A percentile compares a stretch with the other conserved stretches of the same genome.
These are phyloP conservation scores for Drosophila sulfurigaster DNA, from an alignment of 1,140 invertebrate species.

Conservation along the genomic window DNA sequence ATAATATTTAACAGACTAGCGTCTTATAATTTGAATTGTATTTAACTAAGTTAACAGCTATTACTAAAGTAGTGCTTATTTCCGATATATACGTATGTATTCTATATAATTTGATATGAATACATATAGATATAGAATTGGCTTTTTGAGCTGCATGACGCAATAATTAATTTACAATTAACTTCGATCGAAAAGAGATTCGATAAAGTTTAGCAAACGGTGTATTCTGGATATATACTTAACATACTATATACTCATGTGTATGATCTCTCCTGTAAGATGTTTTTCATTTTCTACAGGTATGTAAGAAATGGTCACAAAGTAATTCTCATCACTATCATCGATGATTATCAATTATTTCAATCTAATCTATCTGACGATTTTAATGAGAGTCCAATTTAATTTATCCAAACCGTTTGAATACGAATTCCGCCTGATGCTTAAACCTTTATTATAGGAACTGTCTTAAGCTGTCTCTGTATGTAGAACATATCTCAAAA, in stretches of 20 bases:
- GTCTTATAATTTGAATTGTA: background rate
- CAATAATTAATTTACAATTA: background rate
- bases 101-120: no score
- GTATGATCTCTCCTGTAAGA: slow-evolving; percentile 19
- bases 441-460: no score
- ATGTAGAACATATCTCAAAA: no score
- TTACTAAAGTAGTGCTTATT: background rate
- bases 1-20: background rate
- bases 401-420: background rate
- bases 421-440: background rate
- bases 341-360: background rate
- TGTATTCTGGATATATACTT: slow-evolving; percentile 14
- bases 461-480: no score
- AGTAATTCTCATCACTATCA: slow-evolving; percentile 18
- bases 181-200: background rate
- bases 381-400: background rate
- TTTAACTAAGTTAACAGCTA: background rate
- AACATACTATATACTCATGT: background rate
- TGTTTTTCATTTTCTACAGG: slow-evolving; percentile 21
- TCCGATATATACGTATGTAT: no score
- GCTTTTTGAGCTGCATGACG: background rate
- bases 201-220: background rate
- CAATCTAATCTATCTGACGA: background rate
- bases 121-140: background rate
- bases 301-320: slow-evolving; percentile 27